phyloP scores from a whole-genome alignment of 92 coral and sea anemone genomes.

The Siderastrea siderea region DNA sequence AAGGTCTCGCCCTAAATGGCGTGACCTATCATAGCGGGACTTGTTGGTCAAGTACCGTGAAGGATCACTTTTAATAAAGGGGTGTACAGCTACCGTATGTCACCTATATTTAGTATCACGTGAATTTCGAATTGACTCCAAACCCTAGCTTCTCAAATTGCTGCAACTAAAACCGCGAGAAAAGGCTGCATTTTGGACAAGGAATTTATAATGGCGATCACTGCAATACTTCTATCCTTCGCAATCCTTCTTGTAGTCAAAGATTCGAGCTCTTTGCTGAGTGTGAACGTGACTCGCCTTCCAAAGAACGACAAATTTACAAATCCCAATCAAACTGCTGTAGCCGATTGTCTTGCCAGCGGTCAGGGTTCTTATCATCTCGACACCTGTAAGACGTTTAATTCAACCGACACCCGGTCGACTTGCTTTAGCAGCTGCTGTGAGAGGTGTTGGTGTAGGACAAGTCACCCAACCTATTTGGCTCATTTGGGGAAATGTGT shows the following conservation, averaged over 20 bases:
- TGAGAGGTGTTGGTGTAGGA: background rate
- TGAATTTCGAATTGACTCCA: no score
- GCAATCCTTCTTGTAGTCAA: background rate
- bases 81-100: no score
- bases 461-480: conserved; percentile 9
- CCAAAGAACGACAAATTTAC: conserved; percentile 11
- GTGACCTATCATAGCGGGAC: no score
- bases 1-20: no score
- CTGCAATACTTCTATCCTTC: background rate
- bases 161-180: no score
- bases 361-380: background rate
- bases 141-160: no score
- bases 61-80: no score
- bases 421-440: conserved; percentile 5
- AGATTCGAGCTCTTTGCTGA: background rate
- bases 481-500: conserved; percentile 29
- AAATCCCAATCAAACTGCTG: conserved; percentile 29
- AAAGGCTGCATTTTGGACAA: no score
- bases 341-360: conserved; percentile 3
- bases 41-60: no score
- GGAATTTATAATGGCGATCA: background rate
- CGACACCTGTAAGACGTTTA: conserved; percentile 16
- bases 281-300: conserved; percentile 8
- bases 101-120: no score
- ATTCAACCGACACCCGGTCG: background rate